These are phyloP conservation scores for Triplophysa yarkandensis DNA, from an alignment of 2,797 vertebrate species.

Conservation along the genomic window DNA sequence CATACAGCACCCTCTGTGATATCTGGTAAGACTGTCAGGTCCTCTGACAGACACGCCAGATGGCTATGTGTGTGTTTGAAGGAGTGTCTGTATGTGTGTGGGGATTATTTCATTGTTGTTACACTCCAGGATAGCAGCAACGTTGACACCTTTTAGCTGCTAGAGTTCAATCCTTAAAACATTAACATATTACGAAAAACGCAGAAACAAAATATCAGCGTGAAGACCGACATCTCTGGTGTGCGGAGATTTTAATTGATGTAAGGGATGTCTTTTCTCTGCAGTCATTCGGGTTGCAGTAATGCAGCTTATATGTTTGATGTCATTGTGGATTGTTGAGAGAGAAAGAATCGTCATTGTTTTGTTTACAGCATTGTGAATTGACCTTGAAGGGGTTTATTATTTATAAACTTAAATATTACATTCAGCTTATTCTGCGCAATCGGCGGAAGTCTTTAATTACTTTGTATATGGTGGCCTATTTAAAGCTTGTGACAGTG, in stretches of 20 bases:
- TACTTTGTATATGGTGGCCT: neutral
- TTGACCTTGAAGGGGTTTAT: slow-evolving; percentile 16
- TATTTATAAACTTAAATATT: slow-evolving; percentile 26
- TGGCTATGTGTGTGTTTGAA: slow-evolving; percentile 52
- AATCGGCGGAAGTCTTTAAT: neutral
- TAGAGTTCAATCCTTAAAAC: slow-evolving; percentile 52
- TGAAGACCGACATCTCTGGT: neutral
- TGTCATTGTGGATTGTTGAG: neutral
- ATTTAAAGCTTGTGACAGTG: slow-evolving; percentile 6
- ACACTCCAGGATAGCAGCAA: slow-evolving; percentile 58
- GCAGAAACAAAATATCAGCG: slow-evolving; percentile 39
- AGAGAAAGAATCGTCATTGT: slow-evolving; percentile 5
- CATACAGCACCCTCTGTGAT: slow-evolving; percentile 61
- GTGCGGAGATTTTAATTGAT: slow-evolving; percentile 11
- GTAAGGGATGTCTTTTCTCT: neutral
- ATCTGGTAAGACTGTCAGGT: slow-evolving; percentile 62
- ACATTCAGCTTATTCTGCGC: neutral
- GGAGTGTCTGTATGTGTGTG: slow-evolving; percentile 40
- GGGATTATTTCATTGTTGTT: slow-evolving; percentile 60
- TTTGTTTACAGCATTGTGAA: slow-evolving; percentile 26
- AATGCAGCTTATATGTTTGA: neutral
- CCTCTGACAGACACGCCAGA: slow-evolving; percentile 61
- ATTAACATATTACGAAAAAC: slow-evolving; percentile 48
- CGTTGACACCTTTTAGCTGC: slow-evolving; percentile 59
- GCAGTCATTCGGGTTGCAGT: neutral